Conservation (phyloP, 2,797 vertebrate species). For the Chromis chromis region DNA sequence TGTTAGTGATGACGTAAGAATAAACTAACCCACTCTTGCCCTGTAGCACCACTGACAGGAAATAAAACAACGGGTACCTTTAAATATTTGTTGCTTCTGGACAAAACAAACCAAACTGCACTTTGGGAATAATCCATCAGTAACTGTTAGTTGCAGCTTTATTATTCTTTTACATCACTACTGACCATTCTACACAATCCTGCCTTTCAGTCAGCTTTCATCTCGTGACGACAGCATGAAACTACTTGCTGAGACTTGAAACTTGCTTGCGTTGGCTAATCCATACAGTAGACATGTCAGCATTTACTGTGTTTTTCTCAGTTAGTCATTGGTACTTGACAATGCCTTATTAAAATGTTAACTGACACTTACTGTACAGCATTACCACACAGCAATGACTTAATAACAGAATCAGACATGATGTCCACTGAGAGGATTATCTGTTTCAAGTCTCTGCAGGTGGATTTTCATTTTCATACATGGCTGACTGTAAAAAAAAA, state of each 20-base stretch:
- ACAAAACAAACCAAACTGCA: neutral
- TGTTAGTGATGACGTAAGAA: neutral
- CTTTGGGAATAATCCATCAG: neutral
- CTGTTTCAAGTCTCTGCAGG: constrained; percentile 17
- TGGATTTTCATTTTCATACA: neutral
- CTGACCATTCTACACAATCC: neutral
- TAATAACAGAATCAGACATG: neutral
- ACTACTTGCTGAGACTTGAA: constrained; percentile 24
- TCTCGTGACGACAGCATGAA: neutral
- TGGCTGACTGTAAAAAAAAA: neutral
- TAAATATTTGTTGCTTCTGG: constrained; percentile 3
- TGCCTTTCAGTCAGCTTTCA: neutral
- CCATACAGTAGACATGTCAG: constrained; percentile 9
- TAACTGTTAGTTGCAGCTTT: neutral
- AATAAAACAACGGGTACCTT: constrained; percentile 11
- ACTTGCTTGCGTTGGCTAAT: neutral
- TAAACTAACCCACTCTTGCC: neutral
- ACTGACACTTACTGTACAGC: neutral
- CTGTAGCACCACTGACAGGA: neutral
- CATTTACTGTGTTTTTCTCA: constrained; percentile 13
- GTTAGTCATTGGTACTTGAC: neutral
- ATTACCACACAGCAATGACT: neutral
- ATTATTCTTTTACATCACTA: neutral
- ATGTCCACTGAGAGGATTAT: neutral
- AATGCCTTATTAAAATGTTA: neutral